Evolutionary conservation across 2,888 invertebrate genomes (phyloP).

Genomic region (Loripinus fragilis): DNA sequence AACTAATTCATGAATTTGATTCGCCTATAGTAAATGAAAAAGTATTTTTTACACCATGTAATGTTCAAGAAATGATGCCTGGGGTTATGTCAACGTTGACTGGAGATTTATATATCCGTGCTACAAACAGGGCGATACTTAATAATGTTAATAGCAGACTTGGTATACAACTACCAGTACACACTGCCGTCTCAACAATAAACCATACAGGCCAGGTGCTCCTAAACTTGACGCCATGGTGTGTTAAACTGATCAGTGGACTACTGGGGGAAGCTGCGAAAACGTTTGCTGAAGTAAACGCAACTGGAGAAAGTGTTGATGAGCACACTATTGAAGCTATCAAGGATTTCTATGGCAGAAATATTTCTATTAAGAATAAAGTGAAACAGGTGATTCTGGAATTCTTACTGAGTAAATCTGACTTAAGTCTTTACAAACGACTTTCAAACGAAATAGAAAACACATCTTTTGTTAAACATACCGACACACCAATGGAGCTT

Average conservation of each 20-base stretch:
- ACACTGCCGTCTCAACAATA: background rate
- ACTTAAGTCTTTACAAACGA: background rate
- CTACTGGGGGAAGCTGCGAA: background rate
- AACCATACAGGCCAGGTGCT: background rate
- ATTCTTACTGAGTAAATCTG: background rate
- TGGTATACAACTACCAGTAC: background rate
- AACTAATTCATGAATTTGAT: slow-evolving; percentile 33
- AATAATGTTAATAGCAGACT: background rate
- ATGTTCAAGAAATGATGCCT: background rate
- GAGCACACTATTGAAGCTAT: background rate
- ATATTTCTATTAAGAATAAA: background rate
- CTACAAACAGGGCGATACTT: background rate
- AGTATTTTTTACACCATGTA: background rate
- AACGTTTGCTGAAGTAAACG: background rate
- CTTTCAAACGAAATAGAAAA: background rate
- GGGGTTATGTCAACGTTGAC: background rate
- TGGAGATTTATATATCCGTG: background rate
- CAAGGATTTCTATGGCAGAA: background rate
- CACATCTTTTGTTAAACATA: background rate
- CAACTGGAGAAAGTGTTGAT: background rate
- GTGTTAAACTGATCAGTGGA: background rate
- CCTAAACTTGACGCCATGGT: background rate
- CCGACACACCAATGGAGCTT: background rate
- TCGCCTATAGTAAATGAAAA: slow-evolving; percentile 4
- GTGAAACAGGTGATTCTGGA: background rate